Percentiles rank a stretch among this genome's conserved stretches.
Evolutionary conservation across 2,113 vertebrate species (phyloP).

Genomic region (Eulacestoma nigropectus): DNA sequence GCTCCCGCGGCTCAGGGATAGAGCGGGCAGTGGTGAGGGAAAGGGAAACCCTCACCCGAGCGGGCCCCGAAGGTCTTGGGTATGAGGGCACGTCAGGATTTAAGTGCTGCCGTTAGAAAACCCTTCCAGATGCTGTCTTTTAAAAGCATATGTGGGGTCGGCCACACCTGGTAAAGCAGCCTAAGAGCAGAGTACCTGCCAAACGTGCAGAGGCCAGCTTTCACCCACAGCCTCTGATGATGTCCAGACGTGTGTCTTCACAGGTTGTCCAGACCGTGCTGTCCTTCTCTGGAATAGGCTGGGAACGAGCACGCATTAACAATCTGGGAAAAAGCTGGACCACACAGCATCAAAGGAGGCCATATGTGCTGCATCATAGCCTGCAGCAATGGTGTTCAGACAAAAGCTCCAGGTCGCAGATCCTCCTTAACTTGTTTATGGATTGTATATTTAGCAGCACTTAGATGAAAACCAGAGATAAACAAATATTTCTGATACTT

Average conservation of each 20-base stretch:
- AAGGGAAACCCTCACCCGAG: neutral
- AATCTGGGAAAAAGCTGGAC: neutral
- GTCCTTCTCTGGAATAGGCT: neutral
- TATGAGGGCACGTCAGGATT: neutral
- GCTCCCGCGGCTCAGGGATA: neutral
- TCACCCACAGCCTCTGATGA: neutral
- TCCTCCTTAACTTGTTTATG: neutral
- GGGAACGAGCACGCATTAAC: accelerated
- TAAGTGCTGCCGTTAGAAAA: neutral
- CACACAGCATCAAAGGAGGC: neutral
- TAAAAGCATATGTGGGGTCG: neutral
- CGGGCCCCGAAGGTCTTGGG: neutral
- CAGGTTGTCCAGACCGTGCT: neutral
- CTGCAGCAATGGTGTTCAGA: neutral
- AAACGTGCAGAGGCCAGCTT: neutral
- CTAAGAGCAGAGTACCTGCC: neutral
- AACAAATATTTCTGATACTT: neutral
- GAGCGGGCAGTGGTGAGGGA: too few species aligned
- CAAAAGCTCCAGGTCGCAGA: neutral
- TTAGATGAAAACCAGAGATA: neutral
- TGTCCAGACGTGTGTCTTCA: neutral
- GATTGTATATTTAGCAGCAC: neutral
- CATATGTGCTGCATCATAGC: neutral
- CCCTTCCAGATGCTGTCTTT: neutral
- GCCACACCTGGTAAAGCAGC: neutral